Conservation (phyloP, 2,888 invertebrate species). For the Nysson spinosus region DNA sequence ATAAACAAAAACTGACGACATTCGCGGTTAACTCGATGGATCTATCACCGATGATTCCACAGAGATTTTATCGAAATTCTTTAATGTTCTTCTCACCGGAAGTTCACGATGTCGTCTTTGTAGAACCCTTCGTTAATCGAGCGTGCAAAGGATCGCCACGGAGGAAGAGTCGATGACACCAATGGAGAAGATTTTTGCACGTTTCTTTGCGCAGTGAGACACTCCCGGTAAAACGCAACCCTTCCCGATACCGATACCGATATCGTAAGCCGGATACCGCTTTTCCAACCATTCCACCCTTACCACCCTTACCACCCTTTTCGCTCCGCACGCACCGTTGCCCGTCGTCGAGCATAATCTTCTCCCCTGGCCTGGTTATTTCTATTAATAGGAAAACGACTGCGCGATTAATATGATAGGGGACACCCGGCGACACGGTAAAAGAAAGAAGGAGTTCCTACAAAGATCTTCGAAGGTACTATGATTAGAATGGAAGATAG, state of each 20-base stretch:
- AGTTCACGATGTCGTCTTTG: neutral
- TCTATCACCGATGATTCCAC: constrained; percentile 1
- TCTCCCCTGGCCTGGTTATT: constrained; percentile 64
- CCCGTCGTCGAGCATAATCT: constrained; percentile 59
- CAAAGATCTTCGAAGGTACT: no score
- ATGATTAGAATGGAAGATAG: no score
- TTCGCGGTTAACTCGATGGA: neutral
- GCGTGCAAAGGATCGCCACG: neutral
- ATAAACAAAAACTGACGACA: constrained; percentile 14
- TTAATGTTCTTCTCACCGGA: neutral
- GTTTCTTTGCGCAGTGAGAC: constrained; percentile 31
- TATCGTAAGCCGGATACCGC: constrained; percentile 23
- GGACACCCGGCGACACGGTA: constrained; percentile 15
- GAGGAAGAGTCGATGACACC: constrained; percentile 29
- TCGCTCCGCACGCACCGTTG: constrained; percentile 67
- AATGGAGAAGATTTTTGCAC: constrained; percentile 42
- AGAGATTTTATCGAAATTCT: neutral
- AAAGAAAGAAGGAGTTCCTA: constrained; percentile 27
- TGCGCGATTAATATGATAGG: constrained; percentile 36
- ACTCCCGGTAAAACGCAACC: constrained; percentile 35
- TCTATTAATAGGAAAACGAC: constrained; percentile 70
- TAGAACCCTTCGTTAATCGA: neutral
- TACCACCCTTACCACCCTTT: no score
- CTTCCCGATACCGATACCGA: constrained; percentile 42
- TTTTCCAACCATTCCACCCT: no score